Conservation (phyloP, 2,113 vertebrate species). For the Leucosticte australis region DNA sequence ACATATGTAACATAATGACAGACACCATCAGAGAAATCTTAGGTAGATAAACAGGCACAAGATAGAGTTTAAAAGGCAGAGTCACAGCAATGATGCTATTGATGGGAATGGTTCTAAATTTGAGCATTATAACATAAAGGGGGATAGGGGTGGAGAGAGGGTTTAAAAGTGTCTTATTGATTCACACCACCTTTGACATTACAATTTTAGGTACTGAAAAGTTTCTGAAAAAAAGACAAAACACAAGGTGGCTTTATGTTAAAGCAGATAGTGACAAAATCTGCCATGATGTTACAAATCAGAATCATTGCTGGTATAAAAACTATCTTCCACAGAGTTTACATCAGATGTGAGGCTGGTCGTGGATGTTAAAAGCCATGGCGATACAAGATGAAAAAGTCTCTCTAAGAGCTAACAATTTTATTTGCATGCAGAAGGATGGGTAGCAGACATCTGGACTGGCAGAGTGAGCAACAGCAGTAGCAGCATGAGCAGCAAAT, state of each 20-base stretch:
- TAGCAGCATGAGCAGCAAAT: neutral
- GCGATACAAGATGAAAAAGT: neutral
- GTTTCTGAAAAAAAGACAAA: neutral
- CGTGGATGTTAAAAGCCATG: neutral
- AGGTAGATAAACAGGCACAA: neutral
- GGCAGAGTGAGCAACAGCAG: neutral
- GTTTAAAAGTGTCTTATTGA: neutral
- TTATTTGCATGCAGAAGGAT: constrained; percentile 2
- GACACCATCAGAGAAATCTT: neutral
- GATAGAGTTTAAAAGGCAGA: neutral
- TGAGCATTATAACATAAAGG: neutral
- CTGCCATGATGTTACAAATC: neutral
- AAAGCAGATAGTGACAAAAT: neutral
- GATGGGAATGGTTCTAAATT: neutral
- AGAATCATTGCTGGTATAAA: neutral
- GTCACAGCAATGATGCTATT: neutral
- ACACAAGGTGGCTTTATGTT: neutral
- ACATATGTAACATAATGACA: neutral
- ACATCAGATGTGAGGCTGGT: neutral
- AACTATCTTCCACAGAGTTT: neutral
- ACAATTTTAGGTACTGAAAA: neutral
- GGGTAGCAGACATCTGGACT: constrained; percentile 45
- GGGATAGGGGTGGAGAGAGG: fast-evolving
- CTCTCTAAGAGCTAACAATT: neutral
- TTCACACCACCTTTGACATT: neutral